Evolutionary conservation across 2,797 vertebrate species (phyloP).

Genomic region (Crax fasciolata): DNA sequence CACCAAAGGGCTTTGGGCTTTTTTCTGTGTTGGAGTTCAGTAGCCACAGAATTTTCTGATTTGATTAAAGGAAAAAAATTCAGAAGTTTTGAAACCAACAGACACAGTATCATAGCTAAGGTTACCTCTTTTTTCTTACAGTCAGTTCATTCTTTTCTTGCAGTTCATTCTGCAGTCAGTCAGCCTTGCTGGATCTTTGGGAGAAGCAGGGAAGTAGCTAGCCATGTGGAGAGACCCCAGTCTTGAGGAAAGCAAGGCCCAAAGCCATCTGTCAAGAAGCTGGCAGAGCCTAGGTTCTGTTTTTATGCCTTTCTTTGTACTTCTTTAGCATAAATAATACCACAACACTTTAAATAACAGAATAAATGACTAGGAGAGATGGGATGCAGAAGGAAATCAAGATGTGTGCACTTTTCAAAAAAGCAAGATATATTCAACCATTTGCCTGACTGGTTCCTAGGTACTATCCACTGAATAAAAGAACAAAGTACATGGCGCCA

Average conservation of each 20-base stretch:
- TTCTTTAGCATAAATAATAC: not conserved
- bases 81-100: not conserved
- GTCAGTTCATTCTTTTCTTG: not conserved
- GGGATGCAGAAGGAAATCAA: not conserved
- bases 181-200: not conserved
- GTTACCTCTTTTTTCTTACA: not conserved
- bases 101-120: not conserved
- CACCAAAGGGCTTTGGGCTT: rapidly evolving
- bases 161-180: not conserved
- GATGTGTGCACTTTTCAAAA: not conserved
- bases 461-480: not conserved
- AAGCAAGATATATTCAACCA: not conserved
- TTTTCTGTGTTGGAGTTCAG: rapidly evolving
- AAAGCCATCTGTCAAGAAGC: not conserved
- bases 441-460: not conserved
- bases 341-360: not conserved
- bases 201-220: not conserved
- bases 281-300: not conserved
- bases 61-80: not conserved
- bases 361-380: not conserved
- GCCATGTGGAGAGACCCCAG: rapidly evolving
- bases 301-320: not conserved
- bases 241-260: not conserved
- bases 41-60: not conserved
- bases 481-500: not conserved